Evolutionary conservation across 1,140 invertebrate species (phyloP).

Genomic region (Heterodera schachtii): DNA sequence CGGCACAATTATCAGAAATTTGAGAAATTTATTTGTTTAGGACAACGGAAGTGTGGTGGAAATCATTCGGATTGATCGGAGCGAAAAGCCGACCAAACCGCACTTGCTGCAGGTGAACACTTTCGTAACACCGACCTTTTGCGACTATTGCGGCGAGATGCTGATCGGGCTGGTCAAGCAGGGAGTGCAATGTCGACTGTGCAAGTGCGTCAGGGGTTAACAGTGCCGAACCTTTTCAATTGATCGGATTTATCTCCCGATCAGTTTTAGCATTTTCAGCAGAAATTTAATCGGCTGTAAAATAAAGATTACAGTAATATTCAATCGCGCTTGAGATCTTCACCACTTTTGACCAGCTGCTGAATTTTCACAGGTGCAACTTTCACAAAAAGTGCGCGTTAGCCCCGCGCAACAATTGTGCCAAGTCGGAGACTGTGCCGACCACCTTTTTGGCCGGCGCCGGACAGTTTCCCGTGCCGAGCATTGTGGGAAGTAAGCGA

Average conservation of each 20-base stretch:
- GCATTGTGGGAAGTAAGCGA: not conserved
- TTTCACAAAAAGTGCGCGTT: constrained; percentile 65
- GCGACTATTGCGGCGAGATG: constrained; percentile 66
- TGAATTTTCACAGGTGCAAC: constrained; percentile 52
- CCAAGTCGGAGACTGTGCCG: constrained; percentile 44
- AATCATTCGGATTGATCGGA: constrained; percentile 56
- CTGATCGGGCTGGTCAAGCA: constrained; percentile 64
- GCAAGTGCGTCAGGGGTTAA: constrained; percentile 38
- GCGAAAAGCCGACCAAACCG: constrained; percentile 58
- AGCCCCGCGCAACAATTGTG: constrained; percentile 64
- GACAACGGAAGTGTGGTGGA: constrained; percentile 63
- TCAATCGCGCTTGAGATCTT: not conserved
- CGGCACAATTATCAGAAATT: not conserved
- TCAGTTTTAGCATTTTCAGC: too few relatives aligned
- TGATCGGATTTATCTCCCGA: too few relatives aligned
- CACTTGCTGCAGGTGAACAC: constrained; percentile 50
- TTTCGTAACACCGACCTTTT: constrained; percentile 65
- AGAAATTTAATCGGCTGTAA: too few relatives aligned
- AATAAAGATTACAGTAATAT: too few relatives aligned
- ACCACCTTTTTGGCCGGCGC: constrained; percentile 23
- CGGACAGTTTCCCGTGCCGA: constrained; percentile 16
- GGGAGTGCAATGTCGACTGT: constrained; percentile 60
- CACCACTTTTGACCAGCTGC: too few relatives aligned
- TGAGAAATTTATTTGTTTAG: constrained; percentile 34
- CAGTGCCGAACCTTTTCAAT: too few relatives aligned